Evolutionary conservation across 37 sponge, comb jelly and placozoan species (phyloP), one percentile per base, ranked within the genome.

Genomic region (Spongilla lacustris): DNA sequence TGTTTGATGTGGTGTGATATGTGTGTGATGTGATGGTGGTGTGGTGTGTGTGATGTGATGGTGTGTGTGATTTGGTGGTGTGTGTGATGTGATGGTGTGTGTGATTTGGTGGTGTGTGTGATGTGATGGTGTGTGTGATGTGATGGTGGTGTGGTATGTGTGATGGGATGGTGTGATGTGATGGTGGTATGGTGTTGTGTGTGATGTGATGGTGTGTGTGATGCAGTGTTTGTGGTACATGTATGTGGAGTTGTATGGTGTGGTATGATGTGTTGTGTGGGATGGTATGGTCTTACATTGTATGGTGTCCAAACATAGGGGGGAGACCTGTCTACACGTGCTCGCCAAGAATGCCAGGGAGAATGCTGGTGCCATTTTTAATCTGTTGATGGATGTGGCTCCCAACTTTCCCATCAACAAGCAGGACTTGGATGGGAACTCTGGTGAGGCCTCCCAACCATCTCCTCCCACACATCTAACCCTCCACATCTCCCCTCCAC

Each of bases 391-490:
- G 58, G 76, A 76, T n/a, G 84, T 68, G 41, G 86, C 82, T 11
- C 86, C 92, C 0, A 78, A 85, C 30, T 89, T 91, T n/a, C 95
- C 95, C 0, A 22, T 97, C 68, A 89, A 97, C 73, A 41, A 74
- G 3, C 85, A 77, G 29, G 98, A 97, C 73, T 70, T 26, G 21
- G 98, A 97, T 4, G 98, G 98, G 8, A 93, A 97, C 76, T 93
- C 95, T 32, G 75, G 96, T 95, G 19, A 79, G 82, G 1, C 58
- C 58, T 58, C 1, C 58, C 14, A 1, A 1, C 11, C 11, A 10
- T 58, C 19, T 58, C 1, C 58, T 58, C 19, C 17, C 26, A 70
- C 71, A 70, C 29, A 11, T 9, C 17, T n/a, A 24, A 23, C 10
- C 1, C 31, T 14, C 32, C 13, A 33, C 0, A 24, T 11, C 27